Percentiles rank a stretch among this genome's conserved stretches.
phyloP scores from a whole-genome alignment of 2,113 vertebrate species.

The Brachypteracias leptosomus region DNA sequence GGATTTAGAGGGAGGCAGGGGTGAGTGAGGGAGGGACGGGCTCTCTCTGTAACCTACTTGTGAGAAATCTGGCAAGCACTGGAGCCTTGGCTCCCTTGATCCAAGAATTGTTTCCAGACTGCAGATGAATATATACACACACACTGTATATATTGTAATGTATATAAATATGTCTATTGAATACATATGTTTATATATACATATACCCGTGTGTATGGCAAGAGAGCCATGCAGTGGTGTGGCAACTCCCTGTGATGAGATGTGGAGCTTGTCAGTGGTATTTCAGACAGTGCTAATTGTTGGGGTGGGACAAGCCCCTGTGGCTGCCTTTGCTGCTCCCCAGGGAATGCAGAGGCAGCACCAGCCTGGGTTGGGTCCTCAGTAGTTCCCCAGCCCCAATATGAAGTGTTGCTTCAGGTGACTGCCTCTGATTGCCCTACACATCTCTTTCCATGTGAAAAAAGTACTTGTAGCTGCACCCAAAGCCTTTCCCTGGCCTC shows the following conservation, averaged over 20 bases:
- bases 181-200: background rate
- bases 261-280: background rate
- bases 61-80: background rate
- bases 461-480: background rate
- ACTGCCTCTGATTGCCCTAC: rapidly evolving
- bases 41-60: background rate
- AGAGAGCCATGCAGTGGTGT: background rate
- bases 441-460: background rate
- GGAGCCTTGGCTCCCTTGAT: background rate
- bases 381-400: background rate
- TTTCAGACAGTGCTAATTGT: background rate
- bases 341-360: background rate
- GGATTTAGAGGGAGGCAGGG: background rate
- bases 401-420: background rate
- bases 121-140: background rate
- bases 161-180: background rate
- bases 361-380: background rate
- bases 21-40: background rate
- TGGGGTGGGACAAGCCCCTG: background rate
- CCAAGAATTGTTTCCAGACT: background rate
- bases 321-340: background rate
- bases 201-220: rapidly evolving
- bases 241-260: background rate
- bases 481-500: background rate
- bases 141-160: background rate